Percentiles rank a stretch among this genome's conserved stretches.
These are phyloP conservation scores for Gobionotothen gibberifrons DNA, from an alignment of 2,797 vertebrate species.

Conservation along the genomic window DNA sequence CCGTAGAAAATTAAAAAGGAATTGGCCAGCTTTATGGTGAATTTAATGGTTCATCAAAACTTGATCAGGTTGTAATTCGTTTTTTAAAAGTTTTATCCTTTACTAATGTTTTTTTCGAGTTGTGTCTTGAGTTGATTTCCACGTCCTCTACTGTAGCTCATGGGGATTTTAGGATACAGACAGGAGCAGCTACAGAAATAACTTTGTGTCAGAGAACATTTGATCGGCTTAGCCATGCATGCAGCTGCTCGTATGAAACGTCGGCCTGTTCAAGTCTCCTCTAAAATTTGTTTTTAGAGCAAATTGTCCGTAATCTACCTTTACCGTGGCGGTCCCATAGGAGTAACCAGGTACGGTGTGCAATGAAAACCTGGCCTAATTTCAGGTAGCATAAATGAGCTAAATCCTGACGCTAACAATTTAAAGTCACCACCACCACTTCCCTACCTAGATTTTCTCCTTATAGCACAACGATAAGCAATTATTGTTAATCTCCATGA, in stretches of 20 bases:
- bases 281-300: constrained; percentile 42
- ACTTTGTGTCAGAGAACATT: constrained; percentile 23
- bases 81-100: too few species aligned
- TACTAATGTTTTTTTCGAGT: too few species aligned
- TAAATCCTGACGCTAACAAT: constrained; percentile 69
- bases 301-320: constrained; percentile 75
- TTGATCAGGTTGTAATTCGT: constrained; percentile 1
- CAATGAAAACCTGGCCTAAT: constrained; percentile 71
- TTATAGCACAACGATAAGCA: constrained; percentile 70
- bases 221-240: constrained; percentile 46
- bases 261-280: constrained; percentile 16
- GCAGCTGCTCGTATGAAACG: constrained; percentile 37
- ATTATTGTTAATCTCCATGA: constrained; percentile 79
- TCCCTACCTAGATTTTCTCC: constrained; percentile 59
- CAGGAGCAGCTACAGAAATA: constrained; percentile 19
- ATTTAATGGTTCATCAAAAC: constrained; percentile 12
- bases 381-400: constrained; percentile 66
- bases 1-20: constrained; percentile 5
- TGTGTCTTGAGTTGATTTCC: constrained; percentile 1
- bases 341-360: constrained; percentile 62
- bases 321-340: constrained; percentile 50
- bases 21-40: constrained; percentile 10
- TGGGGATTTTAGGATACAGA: constrained; percentile 16
- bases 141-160: neutral
- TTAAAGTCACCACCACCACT: constrained; percentile 64